Conservation (phyloP, 2,797 vertebrate species). For the Crenichthys baileyi region DNA sequence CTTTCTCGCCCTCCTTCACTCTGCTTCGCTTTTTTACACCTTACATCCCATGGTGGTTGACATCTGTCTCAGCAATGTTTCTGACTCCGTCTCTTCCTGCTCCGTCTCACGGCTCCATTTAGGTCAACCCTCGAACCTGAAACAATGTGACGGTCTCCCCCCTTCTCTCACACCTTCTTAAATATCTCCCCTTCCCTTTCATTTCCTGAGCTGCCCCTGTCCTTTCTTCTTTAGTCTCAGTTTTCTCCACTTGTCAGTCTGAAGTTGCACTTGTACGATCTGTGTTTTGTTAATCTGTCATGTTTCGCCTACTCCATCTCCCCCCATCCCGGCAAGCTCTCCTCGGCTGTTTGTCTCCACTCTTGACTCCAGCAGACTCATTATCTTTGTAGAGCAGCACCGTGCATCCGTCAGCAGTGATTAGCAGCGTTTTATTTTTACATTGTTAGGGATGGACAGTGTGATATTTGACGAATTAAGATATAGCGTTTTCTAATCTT, state of each 20-base stretch:
- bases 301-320: slow-evolving; percentile 49
- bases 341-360: slow-evolving; percentile 71
- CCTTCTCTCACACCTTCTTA: slow-evolving; percentile 39
- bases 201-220: slow-evolving; percentile 43
- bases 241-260: slow-evolving; percentile 48
- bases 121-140: slow-evolving; percentile 70
- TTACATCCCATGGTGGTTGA: slow-evolving; percentile 65
- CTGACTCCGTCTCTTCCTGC: slow-evolving; percentile 57
- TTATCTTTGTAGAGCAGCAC: slow-evolving; percentile 78
- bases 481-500: slow-evolving; percentile 76
- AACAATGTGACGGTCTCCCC: slow-evolving; percentile 60
- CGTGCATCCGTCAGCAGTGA: slow-evolving; percentile 75
- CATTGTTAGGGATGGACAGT: slow-evolving; percentile 73
- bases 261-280: slow-evolving; percentile 54
- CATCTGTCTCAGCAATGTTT: slow-evolving; percentile 70
- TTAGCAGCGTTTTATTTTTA: slow-evolving; percentile 74
- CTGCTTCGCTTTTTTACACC: slow-evolving; percentile 69
- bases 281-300: slow-evolving; percentile 68
- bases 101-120: slow-evolving; percentile 73
- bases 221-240: slow-evolving; percentile 34
- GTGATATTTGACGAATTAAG: slow-evolving; percentile 78
- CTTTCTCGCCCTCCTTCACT: slow-evolving; percentile 53
- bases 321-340: slow-evolving; percentile 49
- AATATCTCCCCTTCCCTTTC: slow-evolving; percentile 41
- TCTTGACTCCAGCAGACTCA: slow-evolving; percentile 73